Conservation (phyloP, 2,888 invertebrate species). For the Pachycephus smyrnensis region DNA sequence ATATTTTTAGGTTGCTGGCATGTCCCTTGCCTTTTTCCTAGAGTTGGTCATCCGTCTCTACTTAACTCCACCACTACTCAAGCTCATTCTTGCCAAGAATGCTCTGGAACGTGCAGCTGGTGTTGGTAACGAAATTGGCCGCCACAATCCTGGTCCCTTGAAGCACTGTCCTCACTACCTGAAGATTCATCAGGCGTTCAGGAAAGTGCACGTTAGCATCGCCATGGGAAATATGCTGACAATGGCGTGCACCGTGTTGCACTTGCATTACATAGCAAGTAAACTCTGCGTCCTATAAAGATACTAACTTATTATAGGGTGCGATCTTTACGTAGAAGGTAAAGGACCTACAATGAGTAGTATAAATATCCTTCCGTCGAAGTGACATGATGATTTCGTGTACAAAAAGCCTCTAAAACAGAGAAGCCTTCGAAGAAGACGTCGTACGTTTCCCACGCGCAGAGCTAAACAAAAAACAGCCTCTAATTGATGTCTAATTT, state of each 20-base stretch:
- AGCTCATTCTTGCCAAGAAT: conserved; percentile 80
- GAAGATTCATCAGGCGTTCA: conserved; percentile 79
- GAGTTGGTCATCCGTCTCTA: conserved; percentile 83
- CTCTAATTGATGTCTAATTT: background rate
- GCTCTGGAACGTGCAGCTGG: conserved; percentile 81
- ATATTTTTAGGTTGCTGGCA: conserved; percentile 72
- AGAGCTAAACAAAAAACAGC: background rate
- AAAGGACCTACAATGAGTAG: conserved; percentile 2
- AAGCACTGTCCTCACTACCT: conserved; percentile 84
- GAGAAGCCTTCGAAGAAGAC: conserved; percentile 23
- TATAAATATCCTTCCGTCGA: conserved; percentile 19
- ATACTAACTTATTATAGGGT: background rate
- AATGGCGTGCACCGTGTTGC: conserved; percentile 76
- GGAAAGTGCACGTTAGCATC: conserved; percentile 81
- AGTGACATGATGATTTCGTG: conserved; percentile 2
- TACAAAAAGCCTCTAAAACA: conserved; percentile 18
- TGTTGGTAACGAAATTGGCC: conserved; percentile 83
- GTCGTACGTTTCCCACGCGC: background rate
- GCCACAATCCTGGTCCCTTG: conserved; percentile 77
- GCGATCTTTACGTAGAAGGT: background rate
- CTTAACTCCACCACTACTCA: conserved; percentile 80
- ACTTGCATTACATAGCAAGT: conserved; percentile 75
- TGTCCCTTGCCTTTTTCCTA: conserved; percentile 77
- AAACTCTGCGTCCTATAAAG: conserved; percentile 64
- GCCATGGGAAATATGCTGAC: conserved; percentile 84